These are phyloP conservation scores for Aphodius granarius DNA, from an alignment of 2,888 invertebrate species.

Conservation along the genomic window DNA sequence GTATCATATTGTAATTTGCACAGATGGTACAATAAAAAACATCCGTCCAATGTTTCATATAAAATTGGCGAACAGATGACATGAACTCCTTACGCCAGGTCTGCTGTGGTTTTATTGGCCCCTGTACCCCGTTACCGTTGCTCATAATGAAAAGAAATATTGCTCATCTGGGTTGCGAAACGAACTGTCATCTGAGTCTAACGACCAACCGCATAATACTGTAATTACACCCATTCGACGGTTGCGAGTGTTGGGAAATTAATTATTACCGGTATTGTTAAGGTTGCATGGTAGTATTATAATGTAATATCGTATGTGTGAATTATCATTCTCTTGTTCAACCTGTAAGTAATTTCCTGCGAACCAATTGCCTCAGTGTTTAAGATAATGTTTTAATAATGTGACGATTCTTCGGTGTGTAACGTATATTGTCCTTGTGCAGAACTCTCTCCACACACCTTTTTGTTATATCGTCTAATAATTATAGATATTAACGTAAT, in stretches of 20 bases:
- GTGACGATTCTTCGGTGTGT: neutral
- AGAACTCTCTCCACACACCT: no score
- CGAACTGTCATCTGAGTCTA: neutral
- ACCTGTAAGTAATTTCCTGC: neutral
- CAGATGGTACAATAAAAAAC: neutral
- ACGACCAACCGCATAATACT: slow-evolving; percentile 1
- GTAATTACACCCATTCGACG: slow-evolving; percentile 8
- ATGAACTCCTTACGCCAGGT: neutral
- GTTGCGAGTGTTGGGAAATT: slow-evolving; percentile 3
- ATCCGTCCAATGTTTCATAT: slow-evolving; percentile 4
- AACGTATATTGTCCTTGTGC: neutral
- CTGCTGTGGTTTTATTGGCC: slow-evolving; percentile 1
- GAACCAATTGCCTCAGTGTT: neutral
- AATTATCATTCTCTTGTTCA: neutral
- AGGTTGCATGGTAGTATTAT: neutral
- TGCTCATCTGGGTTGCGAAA: slow-evolving; percentile 8
- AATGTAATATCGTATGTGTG: neutral
- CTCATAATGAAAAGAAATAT: slow-evolving; percentile 10
- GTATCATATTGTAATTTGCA: slow-evolving; percentile 10
- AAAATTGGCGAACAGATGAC: neutral
- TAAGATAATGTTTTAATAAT: neutral
- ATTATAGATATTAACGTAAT: no score
- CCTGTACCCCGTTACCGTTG: neutral
- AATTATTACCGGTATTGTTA: neutral
- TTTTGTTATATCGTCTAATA: no score